These are phyloP conservation scores for Symphodus melops DNA, from an alignment of 2,113 vertebrate genomes.

Conservation along the genomic window DNA sequence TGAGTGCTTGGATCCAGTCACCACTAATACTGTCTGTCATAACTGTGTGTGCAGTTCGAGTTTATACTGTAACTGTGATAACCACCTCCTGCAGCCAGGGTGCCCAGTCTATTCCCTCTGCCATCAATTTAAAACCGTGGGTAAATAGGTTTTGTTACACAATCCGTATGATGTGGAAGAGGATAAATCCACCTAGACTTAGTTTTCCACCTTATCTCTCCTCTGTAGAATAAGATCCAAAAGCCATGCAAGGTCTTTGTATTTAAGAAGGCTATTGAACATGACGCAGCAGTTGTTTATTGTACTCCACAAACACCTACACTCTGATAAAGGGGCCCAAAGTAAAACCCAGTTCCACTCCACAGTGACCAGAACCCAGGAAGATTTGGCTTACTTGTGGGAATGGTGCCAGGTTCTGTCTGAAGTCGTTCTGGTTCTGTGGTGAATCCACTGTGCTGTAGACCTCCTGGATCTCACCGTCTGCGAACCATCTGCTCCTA, in stretches of 20 bases:
- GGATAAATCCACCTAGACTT: slow-evolving; percentile 41
- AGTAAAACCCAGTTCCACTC: slow-evolving; percentile 52
- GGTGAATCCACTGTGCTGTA: slow-evolving; percentile 55
- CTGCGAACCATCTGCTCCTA: slow-evolving; percentile 76
- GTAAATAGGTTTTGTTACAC: slow-evolving; percentile 26
- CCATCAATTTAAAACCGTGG: slow-evolving; percentile 53
- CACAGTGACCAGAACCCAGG: slow-evolving; percentile 43
- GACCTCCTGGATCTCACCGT: slow-evolving; percentile 61
- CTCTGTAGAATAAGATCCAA: slow-evolving; percentile 46
- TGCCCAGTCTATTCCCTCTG: slow-evolving; percentile 30
- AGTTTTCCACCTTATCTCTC: slow-evolving; percentile 43
- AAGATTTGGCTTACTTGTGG: slow-evolving; percentile 61
- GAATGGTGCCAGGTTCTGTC: slow-evolving; percentile 64
- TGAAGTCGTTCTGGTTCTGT: slow-evolving; percentile 64
- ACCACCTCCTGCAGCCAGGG: slow-evolving; percentile 34
- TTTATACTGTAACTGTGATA: slow-evolving; percentile 66
- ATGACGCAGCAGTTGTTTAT: slow-evolving; percentile 54
- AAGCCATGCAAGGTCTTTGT: slow-evolving; percentile 35
- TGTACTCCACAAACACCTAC: slow-evolving; percentile 44
- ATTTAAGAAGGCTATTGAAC: slow-evolving; percentile 47
- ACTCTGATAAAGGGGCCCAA: slow-evolving; percentile 46
- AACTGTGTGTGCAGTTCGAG: slow-evolving; percentile 57
- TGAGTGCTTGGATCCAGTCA: slow-evolving; percentile 53
- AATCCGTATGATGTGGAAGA: slow-evolving; percentile 13
- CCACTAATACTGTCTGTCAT: slow-evolving; percentile 66